These are phyloP conservation scores for Rhyacichthys aspro DNA, from an alignment of 2,797 vertebrate species.

Conservation along the genomic window DNA sequence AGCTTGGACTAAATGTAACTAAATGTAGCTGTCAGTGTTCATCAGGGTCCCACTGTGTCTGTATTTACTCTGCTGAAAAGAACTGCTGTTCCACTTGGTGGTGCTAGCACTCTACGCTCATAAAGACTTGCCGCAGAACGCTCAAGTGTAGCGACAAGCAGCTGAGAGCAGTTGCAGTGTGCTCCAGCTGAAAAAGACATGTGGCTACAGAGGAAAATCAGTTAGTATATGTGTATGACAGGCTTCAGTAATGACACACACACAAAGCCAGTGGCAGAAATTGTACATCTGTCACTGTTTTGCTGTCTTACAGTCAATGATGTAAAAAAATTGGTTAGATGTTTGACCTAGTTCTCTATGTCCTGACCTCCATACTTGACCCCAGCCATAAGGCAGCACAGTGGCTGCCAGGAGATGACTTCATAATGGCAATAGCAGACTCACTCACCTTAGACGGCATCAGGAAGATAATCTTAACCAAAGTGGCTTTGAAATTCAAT, in stretches of 20 bases:
- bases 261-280: not conserved
- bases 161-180: constrained; percentile 54
- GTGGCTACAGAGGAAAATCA: not conserved
- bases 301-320: constrained; percentile 81
- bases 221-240: not conserved
- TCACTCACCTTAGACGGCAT: constrained; percentile 83
- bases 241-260: not conserved
- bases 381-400: constrained; percentile 89
- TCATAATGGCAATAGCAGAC: constrained; percentile 86
- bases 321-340: constrained; percentile 84
- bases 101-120: constrained; percentile 51
- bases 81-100: constrained; percentile 58
- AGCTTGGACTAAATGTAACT: constrained; percentile 52
- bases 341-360: constrained; percentile 89
- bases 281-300: not conserved
- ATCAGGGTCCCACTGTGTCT: constrained; percentile 50
- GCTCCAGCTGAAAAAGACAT: constrained; percentile 18
- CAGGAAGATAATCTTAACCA: not conserved
- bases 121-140: constrained; percentile 1
- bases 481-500: constrained; percentile 11
- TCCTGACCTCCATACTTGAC: constrained; percentile 90
- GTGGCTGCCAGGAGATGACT: constrained; percentile 88
- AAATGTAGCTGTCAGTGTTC: constrained; percentile 60
- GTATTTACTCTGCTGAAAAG: constrained; percentile 16
- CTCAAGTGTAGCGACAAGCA: constrained; percentile 18